These are phyloP conservation scores for Cepaea nemoralis DNA, from an alignment of 1,140 invertebrate species.

Conservation along the genomic window DNA sequence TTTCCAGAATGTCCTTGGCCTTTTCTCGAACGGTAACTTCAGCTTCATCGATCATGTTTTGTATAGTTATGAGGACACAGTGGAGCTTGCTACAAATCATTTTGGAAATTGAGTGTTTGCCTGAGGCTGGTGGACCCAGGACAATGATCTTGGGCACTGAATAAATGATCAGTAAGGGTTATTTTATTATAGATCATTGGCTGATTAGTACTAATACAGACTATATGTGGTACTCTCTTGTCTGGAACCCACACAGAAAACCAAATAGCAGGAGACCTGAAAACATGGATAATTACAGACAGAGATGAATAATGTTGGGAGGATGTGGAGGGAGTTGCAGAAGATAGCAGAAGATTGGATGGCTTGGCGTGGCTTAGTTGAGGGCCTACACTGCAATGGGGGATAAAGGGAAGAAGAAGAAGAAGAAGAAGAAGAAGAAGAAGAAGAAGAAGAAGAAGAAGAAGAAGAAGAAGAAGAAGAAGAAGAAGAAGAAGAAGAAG, in stretches of 20 bases:
- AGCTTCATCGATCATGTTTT: slow-evolving; percentile 65
- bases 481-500: no score
- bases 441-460: neutral
- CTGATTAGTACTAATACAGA: neutral
- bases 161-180: neutral
- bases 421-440: neutral
- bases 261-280: no score
- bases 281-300: no score
- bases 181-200: neutral
- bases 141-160: slow-evolving; percentile 69
- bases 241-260: no score
- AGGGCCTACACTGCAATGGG: no score
- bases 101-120: slow-evolving; percentile 69
- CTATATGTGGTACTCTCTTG: no score
- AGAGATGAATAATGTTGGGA: no score
- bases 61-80: slow-evolving; percentile 62
- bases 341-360: no score
- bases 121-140: slow-evolving; percentile 71
- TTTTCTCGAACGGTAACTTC: slow-evolving; percentile 58
- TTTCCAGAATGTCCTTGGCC: slow-evolving; percentile 54
- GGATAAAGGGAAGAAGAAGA: neutral
- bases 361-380: no score
- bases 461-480: no score
- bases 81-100: slow-evolving; percentile 65
- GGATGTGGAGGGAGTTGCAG: no score